A percentile compares a stretch with the other conserved stretches of the same genome.
Conservation (phyloP, 2,888 invertebrate genomes). For the Strigamia maritima region DNA sequence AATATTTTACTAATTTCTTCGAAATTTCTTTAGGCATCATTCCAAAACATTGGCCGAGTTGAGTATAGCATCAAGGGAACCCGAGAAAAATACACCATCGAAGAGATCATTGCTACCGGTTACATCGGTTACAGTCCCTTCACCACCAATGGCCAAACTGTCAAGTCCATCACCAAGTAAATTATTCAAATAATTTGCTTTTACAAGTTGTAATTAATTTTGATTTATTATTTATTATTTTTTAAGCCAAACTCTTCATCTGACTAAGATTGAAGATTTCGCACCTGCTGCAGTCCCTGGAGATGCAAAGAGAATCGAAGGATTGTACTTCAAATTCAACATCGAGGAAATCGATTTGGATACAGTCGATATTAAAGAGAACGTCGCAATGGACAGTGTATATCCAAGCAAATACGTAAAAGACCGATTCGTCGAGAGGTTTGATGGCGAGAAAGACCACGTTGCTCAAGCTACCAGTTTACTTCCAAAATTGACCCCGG, state of each 20-base stretch:
- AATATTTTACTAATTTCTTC: not conserved
- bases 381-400: not conserved
- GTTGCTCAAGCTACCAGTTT: too few species aligned
- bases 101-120: constrained; percentile 38
- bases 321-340: not conserved
- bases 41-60: not conserved
- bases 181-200: not conserved
- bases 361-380: not conserved
- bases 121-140: constrained; percentile 41
- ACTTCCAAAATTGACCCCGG: too few species aligned
- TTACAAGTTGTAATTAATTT: not conserved
- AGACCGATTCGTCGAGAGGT: too few species aligned
- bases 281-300: not conserved
- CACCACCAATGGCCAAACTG: constrained; percentile 39
- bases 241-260: not conserved
- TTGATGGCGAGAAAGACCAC: too few species aligned
- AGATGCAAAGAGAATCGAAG: not conserved
- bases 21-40: not conserved
- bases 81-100: constrained; percentile 38
- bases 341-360: not conserved
- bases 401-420: not conserved
- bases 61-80: not conserved
- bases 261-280: not conserved
- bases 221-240: not conserved
- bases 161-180: constrained; percentile 41